phyloP scores from a whole-genome alignment of 1,140 invertebrate species.

The Drosophila nannoptera region DNA sequence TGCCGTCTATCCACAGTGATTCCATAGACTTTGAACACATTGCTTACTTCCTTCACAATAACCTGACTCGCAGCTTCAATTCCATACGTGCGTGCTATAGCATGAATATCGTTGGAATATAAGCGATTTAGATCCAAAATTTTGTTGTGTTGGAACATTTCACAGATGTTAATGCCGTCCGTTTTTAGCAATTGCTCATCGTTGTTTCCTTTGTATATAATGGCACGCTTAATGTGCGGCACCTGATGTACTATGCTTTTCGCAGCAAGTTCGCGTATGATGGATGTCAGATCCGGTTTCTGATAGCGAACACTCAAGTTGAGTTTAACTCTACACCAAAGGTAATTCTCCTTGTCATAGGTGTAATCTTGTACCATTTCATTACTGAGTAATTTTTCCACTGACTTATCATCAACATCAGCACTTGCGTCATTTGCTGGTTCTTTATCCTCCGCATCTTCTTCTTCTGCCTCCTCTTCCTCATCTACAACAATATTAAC shows the following conservation, averaged over 20 bases:
- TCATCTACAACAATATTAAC: constrained; percentile 81
- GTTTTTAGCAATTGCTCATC: constrained; percentile 88
- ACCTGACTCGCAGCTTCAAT: constrained; percentile 96
- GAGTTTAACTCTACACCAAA: constrained; percentile 88
- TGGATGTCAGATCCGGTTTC: constrained; percentile 87
- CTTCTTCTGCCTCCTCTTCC: constrained; percentile 86
- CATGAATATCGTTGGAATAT: constrained; percentile 97
- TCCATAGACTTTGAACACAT: constrained; percentile 97
- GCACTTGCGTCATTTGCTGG: constrained; percentile 80
- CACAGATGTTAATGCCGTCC: constrained; percentile 95
- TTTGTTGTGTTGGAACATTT: constrained; percentile 91
- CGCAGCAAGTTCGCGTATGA: constrained; percentile 87
- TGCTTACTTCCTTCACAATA: constrained; percentile 93
- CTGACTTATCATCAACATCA: constrained; percentile 80
- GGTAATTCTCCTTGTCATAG: constrained; percentile 85
- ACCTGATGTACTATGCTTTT: constrained; percentile 90
- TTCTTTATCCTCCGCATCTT: constrained; percentile 81
- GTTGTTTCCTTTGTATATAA: constrained; percentile 84
- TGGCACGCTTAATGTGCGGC: constrained; percentile 89
- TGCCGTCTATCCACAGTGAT: constrained; percentile 97
- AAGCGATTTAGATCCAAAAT: constrained; percentile 91
- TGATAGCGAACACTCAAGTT: constrained; percentile 84
- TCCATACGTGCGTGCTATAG: constrained; percentile 93
- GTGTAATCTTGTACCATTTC: constrained; percentile 82
- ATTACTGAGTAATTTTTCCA: constrained; percentile 80